phyloP scores from a whole-genome alignment of 1,140 invertebrate genomes.

The Ips nitidus region DNA sequence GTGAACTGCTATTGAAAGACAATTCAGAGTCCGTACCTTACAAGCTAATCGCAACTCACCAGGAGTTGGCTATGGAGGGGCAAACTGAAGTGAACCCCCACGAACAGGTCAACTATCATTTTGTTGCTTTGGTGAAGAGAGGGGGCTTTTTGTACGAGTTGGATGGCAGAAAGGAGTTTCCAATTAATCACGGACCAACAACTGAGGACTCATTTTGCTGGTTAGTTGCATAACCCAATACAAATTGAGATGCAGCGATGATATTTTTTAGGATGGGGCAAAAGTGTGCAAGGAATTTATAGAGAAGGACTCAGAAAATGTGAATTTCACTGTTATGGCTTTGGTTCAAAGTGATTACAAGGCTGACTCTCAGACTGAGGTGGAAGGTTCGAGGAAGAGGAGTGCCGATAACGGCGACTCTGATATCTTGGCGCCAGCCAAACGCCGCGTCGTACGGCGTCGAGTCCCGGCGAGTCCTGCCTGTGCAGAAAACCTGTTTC shows the following conservation, averaged over 20 bases:
- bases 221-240: conserved; percentile 52
- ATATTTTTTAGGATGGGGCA: conserved; percentile 73
- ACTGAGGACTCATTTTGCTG: conserved; percentile 71
- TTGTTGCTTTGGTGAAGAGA: conserved; percentile 84
- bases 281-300: conserved; percentile 82
- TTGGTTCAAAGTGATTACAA: conserved; percentile 24
- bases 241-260: not conserved
- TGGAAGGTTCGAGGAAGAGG: no score
- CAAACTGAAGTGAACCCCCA: conserved; percentile 81
- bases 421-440: no score
- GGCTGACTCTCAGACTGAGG: no score
- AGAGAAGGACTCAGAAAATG: conserved; percentile 77
- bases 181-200: conserved; percentile 82
- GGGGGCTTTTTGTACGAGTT: conserved; percentile 88
- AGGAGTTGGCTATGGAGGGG: conserved; percentile 82
- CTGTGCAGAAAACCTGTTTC: no score
- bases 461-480: no score
- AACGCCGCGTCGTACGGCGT: no score
- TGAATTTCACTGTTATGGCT: conserved; percentile 82
- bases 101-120: conserved; percentile 81
- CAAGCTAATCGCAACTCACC: conserved; percentile 76
- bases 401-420: no score
- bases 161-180: conserved; percentile 84
- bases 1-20: conserved; percentile 70
- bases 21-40: conserved; percentile 51